Base-by-base conservation (phyloP, 2,888 invertebrate species). In the Lutraria lutraria region DNA sequence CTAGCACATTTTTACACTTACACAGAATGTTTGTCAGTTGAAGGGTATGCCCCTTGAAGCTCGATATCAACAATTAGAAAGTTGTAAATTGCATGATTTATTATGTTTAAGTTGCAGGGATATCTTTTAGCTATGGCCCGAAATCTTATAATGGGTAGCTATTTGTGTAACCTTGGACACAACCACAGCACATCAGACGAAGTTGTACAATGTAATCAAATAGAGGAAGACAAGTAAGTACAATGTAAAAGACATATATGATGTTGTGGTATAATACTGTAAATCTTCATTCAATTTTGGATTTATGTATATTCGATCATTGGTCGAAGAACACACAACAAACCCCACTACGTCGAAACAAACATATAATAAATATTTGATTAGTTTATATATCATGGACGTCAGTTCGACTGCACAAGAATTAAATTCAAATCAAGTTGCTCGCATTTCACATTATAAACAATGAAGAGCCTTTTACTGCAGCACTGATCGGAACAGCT, bases 111-210 rank as follows among this genome's bases (percentile, higher is more conserved):
- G 63, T 13, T 10, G 25, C 25, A 25, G 25, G 25, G 13, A 68
- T 25, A 68, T 25, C 12, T 13, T 34, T 10, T 21, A 34, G 1
- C 21, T 72, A 88, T 88, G 88, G 88, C 88, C n/a, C 82, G 88
- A 12, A 85, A 88, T 82, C 60, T 88, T 60, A 88, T 88, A 6
- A 83, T 88, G 88, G 88, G 88, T 15, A 86, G 83, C 82, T 88
- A 88, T 25, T 63, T 82, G 25, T 88, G 88, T 56, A 85, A 85
- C 76, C 29, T 76, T 21, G 88, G 88, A 12, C 88, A 88, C 83
- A 88, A 29, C 25, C 88, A 88, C 60, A 88, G 88, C 76, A 76
- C 88, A 29, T 60, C 85, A 4, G 60, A 43, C 13, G 88, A 88
- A 56, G 79, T 88, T 19, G 56, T 85, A 12, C 85, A 88, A n/a